These are phyloP conservation scores for Corythaeola cristata DNA, from an alignment of 2,113 vertebrate species.

Conservation along the genomic window DNA sequence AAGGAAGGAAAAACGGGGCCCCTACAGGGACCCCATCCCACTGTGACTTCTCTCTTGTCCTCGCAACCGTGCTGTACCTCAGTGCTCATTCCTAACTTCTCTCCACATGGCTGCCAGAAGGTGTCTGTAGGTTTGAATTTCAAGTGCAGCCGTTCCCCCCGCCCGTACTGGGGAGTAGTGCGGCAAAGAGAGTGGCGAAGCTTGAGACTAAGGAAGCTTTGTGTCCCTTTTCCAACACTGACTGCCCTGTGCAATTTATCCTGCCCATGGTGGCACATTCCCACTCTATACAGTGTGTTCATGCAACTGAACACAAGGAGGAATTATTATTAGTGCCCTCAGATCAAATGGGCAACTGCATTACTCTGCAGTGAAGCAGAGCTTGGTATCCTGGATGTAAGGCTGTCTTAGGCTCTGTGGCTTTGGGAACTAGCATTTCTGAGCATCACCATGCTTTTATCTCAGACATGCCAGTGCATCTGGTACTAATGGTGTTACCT, in stretches of 20 bases:
- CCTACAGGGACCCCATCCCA: not conserved
- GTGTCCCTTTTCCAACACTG: not conserved
- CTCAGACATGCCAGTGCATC: not conserved
- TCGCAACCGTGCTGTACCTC: rapidly evolving
- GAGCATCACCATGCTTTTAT: not conserved
- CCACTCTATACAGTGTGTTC: not conserved
- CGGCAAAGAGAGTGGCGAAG: not conserved
- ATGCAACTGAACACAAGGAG: not conserved
- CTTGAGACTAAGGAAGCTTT: not conserved
- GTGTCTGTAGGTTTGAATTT: not conserved
- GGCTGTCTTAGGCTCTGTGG: not conserved
- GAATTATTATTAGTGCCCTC: not conserved
- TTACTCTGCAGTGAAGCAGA: not conserved
- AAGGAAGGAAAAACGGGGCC: not conserved
- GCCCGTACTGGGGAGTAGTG: rapidly evolving
- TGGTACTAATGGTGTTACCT: not conserved
- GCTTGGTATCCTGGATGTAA: not conserved
- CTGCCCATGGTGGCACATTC: not conserved
- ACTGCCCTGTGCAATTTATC: not conserved
- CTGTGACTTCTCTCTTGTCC: not conserved
- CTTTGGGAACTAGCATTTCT: not conserved
- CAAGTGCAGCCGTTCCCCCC: not conserved
- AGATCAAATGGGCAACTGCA: not conserved
- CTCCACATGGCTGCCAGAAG: not conserved
- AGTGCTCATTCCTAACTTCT: not conserved